Conservation (phyloP, 2,113 vertebrate genomes). For the Macrotis lagotis region DNA sequence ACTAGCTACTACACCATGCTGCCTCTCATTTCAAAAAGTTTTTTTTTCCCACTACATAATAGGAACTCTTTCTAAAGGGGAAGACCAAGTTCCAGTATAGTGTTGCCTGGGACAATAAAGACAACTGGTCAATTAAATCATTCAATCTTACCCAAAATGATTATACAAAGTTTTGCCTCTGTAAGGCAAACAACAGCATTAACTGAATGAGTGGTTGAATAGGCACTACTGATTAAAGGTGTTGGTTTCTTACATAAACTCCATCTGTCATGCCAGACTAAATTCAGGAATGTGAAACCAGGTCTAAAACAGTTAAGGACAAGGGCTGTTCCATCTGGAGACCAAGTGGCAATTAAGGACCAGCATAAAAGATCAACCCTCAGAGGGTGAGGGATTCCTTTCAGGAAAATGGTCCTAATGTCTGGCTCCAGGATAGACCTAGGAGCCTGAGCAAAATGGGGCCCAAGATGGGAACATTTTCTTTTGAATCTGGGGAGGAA, state of each 20-base stretch:
- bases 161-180: neutral
- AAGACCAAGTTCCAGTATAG: neutral
- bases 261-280: neutral
- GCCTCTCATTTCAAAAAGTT: neutral
- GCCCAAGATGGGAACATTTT: conserved; percentile 61
- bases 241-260: neutral
- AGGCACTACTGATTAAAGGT: neutral
- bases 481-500: conserved; percentile 41
- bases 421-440: neutral
- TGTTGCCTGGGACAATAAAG: neutral
- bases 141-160: neutral
- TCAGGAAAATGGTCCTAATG: neutral
- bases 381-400: neutral
- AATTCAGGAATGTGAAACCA: neutral
- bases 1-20: neutral
- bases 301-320: neutral
- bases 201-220: neutral
- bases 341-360: neutral
- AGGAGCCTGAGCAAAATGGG: neutral
- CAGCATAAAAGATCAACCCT: neutral
- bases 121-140: neutral
- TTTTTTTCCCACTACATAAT: neutral
- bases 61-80: neutral
- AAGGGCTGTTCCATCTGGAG: neutral
- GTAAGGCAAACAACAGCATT: conserved; percentile 14